These are phyloP conservation scores for Garra rufa DNA, from an alignment of 2,113 vertebrate species.

Conservation along the genomic window DNA sequence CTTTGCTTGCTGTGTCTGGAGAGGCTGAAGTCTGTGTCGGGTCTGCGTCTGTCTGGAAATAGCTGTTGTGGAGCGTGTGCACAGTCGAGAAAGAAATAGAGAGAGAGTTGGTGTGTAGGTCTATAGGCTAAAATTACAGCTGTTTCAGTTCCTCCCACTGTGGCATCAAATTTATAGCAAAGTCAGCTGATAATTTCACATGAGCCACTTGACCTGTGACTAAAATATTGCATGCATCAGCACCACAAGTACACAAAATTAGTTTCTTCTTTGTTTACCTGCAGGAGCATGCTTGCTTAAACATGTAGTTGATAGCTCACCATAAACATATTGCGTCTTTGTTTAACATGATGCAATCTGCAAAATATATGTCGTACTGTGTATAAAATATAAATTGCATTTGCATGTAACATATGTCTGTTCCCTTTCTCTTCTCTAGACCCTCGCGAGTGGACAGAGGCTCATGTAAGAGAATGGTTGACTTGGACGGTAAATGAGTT, in stretches of 20 bases:
- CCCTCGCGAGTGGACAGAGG: conserved; percentile 95
- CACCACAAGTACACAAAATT: neutral
- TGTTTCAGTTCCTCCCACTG: conserved; percentile 27
- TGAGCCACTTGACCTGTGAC: neutral
- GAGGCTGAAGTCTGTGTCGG: conserved; percentile 44
- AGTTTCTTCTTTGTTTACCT: neutral
- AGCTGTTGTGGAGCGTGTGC: conserved; percentile 12
- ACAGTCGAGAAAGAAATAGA: neutral
- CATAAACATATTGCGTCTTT: neutral
- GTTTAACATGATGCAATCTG: neutral
- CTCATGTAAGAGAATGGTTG: conserved; percentile 93
- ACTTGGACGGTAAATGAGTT: conserved; percentile 98
- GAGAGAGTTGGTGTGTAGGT: neutral
- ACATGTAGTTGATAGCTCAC: neutral
- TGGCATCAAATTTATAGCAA: neutral
- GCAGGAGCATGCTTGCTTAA: neutral
- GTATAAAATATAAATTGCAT: neutral
- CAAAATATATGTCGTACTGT: neutral
- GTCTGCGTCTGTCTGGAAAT: conserved; percentile 54
- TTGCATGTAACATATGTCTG: neutral
- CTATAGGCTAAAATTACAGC: conserved; percentile 40
- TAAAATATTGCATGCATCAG: neutral
- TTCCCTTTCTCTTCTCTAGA: conserved; percentile 73
- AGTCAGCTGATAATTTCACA: conserved; percentile 17
- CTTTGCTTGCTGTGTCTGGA: conserved; percentile 28